Percentiles rank a stretch among this genome's conserved stretches.
Evolutionary conservation across 1,140 invertebrate species (phyloP).

Genomic region (Anadara kagoshimensis): DNA sequence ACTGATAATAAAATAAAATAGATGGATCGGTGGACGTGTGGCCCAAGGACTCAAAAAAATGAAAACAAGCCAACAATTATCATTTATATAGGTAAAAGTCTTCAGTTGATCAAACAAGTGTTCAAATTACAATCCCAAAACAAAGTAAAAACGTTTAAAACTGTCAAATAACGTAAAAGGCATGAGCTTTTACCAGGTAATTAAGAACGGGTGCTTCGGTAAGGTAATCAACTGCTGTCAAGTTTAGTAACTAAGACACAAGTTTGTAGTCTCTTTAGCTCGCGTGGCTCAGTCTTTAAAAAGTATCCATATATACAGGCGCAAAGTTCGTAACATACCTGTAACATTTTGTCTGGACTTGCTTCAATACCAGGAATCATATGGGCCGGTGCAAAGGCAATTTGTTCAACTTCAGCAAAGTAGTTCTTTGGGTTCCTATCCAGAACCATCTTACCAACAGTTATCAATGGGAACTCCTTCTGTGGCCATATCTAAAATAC

Average conservation of each 20-base stretch:
- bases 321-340: slow-evolving; percentile 47
- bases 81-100: too few species aligned
- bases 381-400: slow-evolving; percentile 94
- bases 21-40: neutral
- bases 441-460: slow-evolving; percentile 92
- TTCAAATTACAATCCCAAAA: too few species aligned
- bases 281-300: too few species aligned
- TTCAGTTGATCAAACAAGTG: too few species aligned
- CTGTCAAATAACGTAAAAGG: too few species aligned
- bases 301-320: too few species aligned
- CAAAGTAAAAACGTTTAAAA: too few species aligned
- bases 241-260: slow-evolving; percentile 88
- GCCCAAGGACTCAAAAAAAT: too few species aligned
- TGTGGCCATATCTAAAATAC: slow-evolving; percentile 86
- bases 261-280: slow-evolving; percentile 89
- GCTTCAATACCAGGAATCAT: slow-evolving; percentile 88
- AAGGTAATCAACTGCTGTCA: too few species aligned
- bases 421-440: slow-evolving; percentile 85
- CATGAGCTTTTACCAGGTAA: too few species aligned
- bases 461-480: slow-evolving; percentile 90
- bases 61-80: too few species aligned
- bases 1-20: neutral
- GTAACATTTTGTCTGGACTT: slow-evolving; percentile 93
- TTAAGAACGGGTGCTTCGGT: too few species aligned
- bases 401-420: slow-evolving; percentile 95